phyloP scores from a whole-genome alignment of 2,113 vertebrate species.

The Cyanoliseus patagonus region DNA sequence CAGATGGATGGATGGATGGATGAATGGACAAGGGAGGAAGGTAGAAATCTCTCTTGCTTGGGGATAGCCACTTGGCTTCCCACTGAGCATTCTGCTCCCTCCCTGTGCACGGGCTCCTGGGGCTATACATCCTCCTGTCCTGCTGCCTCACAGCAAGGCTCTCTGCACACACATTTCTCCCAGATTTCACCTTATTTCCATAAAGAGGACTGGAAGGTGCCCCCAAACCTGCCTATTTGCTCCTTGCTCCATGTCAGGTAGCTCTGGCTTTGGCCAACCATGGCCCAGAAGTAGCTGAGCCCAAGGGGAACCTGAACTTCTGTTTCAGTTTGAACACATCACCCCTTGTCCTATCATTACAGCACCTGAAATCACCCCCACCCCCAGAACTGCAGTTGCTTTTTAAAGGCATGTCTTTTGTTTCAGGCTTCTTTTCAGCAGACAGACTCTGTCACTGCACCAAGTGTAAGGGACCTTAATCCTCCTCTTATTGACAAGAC shows the following conservation, averaged over 20 bases:
- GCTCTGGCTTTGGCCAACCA: not conserved
- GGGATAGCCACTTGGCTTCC: not conserved
- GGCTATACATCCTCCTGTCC: not conserved
- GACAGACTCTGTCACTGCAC: not conserved
- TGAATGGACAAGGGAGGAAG: not conserved
- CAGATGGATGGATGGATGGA: too few species aligned
- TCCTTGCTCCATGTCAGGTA: not conserved
- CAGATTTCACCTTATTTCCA: not conserved
- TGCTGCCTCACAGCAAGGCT: not conserved
- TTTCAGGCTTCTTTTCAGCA: not conserved
- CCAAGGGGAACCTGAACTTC: not conserved
- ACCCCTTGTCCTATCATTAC: not conserved
- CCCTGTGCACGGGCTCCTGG: fast-evolving
- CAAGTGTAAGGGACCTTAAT: conserved; percentile 3
- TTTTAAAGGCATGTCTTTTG: not conserved
- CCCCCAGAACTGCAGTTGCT: not conserved
- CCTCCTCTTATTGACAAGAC: conserved; percentile 41
- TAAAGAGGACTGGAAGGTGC: not conserved
- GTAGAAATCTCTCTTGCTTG: not conserved
- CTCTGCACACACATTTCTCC: not conserved
- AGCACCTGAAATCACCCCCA: not conserved
- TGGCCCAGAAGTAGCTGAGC: not conserved
- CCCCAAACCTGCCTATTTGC: not conserved
- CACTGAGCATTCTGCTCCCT: not conserved
- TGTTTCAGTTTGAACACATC: not conserved